Conservation (phyloP, 2,113 vertebrate genomes). For the Ctenomys sociabilis region DNA sequence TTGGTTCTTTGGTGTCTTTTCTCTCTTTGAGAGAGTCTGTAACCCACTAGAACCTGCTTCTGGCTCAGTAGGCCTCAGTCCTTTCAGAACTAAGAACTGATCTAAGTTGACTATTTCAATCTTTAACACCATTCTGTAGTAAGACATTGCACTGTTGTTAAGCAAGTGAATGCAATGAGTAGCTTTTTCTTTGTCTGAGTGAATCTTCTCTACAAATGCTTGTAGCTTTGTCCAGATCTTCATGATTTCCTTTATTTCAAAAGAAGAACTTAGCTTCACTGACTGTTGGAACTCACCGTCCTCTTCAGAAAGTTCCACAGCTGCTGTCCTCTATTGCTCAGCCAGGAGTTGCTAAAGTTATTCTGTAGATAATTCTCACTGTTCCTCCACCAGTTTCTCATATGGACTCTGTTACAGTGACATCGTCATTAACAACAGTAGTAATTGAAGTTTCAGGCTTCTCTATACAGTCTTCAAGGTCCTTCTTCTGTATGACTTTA, state of each 20-base stretch:
- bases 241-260: neutral
- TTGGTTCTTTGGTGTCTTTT: neutral
- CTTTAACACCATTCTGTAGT: neutral
- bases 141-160: neutral
- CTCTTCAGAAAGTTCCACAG: neutral
- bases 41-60: neutral
- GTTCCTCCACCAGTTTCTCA: neutral
- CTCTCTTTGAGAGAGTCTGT: neutral
- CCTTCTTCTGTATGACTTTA: neutral
- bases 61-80: neutral
- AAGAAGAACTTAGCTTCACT: neutral
- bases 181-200: neutral
- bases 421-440: neutral
- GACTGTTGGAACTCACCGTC: neutral
- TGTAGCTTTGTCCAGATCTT: neutral
- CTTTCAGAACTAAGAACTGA: neutral
- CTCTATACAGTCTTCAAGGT: neutral
- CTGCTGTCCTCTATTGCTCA: neutral
- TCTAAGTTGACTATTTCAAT: neutral
- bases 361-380: neutral
- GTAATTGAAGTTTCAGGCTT: neutral
- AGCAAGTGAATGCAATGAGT: neutral
- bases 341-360: neutral
- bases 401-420: neutral
- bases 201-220: neutral